Conservation (phyloP, 2,113 vertebrate species). For the Nyctereutes procyonoides region DNA sequence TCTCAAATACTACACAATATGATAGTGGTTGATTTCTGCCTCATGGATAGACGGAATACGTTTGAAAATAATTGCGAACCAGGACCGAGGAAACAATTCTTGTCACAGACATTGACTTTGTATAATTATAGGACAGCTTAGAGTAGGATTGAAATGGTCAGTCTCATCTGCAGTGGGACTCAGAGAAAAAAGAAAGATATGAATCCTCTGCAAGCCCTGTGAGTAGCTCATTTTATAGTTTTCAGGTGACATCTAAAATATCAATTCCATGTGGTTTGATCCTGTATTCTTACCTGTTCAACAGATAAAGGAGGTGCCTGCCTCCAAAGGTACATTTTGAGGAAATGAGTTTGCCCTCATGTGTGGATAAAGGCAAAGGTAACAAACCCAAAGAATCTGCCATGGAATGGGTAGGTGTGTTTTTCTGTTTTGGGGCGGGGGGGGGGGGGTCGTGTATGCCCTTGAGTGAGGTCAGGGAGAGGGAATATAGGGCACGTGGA, state of each 20-base stretch:
- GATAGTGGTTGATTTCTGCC: conserved; percentile 1
- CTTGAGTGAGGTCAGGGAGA: conserved; percentile 2
- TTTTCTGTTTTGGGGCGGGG: neutral
- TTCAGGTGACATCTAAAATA: conserved; percentile 7
- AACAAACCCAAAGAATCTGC: neutral
- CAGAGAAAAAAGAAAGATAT: neutral
- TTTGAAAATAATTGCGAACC: conserved; percentile 24
- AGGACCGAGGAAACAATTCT: neutral
- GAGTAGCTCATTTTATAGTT: neutral
- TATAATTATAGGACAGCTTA: neutral
- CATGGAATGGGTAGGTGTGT: neutral
- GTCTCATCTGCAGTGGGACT: neutral
- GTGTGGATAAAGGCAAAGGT: neutral
- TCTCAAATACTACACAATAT: neutral
- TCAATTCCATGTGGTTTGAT: neutral
- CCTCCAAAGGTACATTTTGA: conserved; percentile 5
- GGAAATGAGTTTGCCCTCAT: conserved; percentile 22
- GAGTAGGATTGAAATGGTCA: neutral
- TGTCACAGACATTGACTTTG: neutral
- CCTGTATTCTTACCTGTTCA: conserved; percentile 14
- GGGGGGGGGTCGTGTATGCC: neutral
- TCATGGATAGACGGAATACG: neutral
- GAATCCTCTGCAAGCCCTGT: neutral
- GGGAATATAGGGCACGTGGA: neutral
- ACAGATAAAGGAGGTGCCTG: conserved; percentile 4